Percentiles rank a stretch among this genome's conserved stretches.
These are phyloP conservation scores for Pithecia hirsuta DNA, from an alignment of 2,797 vertebrate species.

Conservation along the genomic window DNA sequence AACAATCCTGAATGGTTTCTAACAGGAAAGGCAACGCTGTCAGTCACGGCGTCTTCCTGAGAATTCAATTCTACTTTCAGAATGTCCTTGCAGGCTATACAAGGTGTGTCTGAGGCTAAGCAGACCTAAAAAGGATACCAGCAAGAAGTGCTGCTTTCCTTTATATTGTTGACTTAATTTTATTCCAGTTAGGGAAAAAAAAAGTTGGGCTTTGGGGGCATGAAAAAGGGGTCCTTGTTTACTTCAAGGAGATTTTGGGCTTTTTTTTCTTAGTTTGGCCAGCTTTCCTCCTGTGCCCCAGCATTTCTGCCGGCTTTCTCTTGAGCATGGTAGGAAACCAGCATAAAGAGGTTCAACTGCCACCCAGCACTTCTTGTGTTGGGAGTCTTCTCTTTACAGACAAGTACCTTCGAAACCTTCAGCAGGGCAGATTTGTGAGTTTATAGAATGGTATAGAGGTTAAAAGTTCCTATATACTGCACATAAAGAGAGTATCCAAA, in stretches of 20 bases:
- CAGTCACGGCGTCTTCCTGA: not conserved
- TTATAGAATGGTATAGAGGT: not conserved
- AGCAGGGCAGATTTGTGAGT: constrained; percentile 12
- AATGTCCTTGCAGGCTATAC: not conserved
- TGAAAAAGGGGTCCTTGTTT: not conserved
- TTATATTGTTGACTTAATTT: not conserved
- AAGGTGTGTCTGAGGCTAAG: not conserved
- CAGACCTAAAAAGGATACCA: not conserved
- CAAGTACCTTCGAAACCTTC: not conserved
- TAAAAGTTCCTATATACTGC: constrained; percentile 10
- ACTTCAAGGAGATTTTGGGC: not conserved
- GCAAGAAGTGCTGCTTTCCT: not conserved
- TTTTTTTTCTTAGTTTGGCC: not conserved
- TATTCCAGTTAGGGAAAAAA: not conserved
- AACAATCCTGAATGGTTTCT: not conserved
- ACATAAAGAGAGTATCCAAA: not conserved
- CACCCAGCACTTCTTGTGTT: not conserved
- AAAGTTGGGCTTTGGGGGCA: not conserved
- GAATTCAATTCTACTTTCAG: not conserved
- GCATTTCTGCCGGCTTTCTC: constrained; percentile 9
- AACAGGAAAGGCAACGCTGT: not conserved
- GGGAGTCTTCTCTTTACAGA: constrained; percentile 20
- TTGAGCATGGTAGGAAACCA: not conserved
- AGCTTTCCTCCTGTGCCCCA: not conserved
- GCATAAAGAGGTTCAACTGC: not conserved